Percentiles rank a stretch among this genome's conserved stretches.
Evolutionary conservation across 2,888 invertebrate genomes (phyloP).

Genomic region (Mythimna ferrago): DNA sequence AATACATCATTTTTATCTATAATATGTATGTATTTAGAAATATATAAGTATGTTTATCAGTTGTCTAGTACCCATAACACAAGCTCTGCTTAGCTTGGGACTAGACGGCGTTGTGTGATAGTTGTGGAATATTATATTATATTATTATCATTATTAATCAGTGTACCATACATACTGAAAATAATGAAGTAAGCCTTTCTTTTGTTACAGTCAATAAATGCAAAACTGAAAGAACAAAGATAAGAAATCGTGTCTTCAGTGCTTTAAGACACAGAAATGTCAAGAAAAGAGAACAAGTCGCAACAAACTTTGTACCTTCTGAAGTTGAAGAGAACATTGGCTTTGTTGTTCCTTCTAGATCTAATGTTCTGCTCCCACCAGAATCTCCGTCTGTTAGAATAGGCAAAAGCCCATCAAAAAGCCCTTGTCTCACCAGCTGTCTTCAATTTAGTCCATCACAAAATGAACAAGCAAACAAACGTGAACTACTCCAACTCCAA

Average conservation of each 20-base stretch:
- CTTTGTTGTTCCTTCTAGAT: neutral
- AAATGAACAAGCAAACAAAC: neutral
- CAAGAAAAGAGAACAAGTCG: neutral
- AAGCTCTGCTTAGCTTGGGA: no score
- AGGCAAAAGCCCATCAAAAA: neutral
- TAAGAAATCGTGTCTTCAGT: neutral
- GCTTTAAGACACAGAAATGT: neutral
- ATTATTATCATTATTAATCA: neutral
- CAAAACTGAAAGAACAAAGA: neutral
- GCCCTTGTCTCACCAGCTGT: neutral
- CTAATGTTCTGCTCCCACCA: neutral
- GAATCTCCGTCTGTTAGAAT: neutral
- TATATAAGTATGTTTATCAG: no score
- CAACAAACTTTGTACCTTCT: neutral
- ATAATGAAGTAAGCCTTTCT: slow-evolving; percentile 9
- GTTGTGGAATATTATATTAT: no score
- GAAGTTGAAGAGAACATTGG: slow-evolving; percentile 2
- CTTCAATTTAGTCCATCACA: neutral
- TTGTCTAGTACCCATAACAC: no score
- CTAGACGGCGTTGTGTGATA: no score
- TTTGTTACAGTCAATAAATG: slow-evolving; percentile 9
- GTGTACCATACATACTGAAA: neutral
- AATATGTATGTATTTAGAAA: no score
- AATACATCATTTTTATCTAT: neutral
- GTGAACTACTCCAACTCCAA: neutral